These are phyloP conservation scores for Sarcophilus harrisii DNA, from an alignment of 2,797 vertebrate genomes.

Conservation along the genomic window DNA sequence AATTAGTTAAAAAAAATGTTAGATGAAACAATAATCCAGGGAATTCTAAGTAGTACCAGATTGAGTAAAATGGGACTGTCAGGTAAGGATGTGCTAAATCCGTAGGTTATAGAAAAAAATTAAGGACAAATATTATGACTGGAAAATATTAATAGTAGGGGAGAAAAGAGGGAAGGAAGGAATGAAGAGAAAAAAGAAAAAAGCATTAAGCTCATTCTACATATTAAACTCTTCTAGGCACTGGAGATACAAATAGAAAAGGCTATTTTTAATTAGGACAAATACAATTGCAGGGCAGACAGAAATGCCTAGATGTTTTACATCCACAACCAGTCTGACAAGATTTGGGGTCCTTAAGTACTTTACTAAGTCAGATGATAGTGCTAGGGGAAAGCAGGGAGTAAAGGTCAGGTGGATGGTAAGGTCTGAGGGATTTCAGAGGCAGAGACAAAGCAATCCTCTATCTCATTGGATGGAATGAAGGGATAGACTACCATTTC, in stretches of 20 bases:
- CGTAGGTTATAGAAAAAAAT: background rate
- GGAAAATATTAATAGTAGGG: background rate
- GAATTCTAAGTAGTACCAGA: background rate
- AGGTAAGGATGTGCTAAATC: background rate
- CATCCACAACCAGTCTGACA: background rate
- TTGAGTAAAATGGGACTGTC: background rate
- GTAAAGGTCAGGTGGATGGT: background rate
- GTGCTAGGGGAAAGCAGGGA: background rate
- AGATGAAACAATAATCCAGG: background rate
- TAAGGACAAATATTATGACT: background rate
- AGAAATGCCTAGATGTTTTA: background rate
- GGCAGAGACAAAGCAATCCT: background rate
- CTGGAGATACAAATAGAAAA: background rate
- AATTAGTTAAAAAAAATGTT: background rate
- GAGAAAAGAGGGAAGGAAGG: background rate
- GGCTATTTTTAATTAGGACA: background rate
- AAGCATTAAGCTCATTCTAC: background rate
- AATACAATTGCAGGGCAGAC: background rate
- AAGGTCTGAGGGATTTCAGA: background rate
- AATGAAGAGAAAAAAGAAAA: background rate
- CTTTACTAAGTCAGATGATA: background rate
- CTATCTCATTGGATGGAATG: background rate
- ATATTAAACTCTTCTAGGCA: background rate
- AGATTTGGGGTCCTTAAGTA: background rate
- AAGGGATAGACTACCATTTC: background rate